Evolutionary conservation across 2,888 invertebrate species (phyloP), one percentile per base, ranked within the genome.

Genomic region (Drosophila demipolita): DNA sequence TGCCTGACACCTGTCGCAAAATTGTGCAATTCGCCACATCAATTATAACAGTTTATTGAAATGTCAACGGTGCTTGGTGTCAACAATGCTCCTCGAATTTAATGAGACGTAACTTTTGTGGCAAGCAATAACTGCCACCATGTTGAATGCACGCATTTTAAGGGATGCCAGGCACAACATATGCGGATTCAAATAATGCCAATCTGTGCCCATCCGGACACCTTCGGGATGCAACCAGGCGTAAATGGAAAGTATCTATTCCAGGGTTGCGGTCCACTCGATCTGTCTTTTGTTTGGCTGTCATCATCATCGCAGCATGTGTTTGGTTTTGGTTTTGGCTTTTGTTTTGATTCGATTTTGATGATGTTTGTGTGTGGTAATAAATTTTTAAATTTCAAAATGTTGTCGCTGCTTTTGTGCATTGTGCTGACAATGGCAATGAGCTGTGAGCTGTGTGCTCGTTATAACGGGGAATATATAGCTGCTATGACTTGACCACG

Each of bases 311-410:
- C 66, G n/a, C 84, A 83, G 76, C 82, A 73, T 73, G 84, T 70
- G 64, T 60, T 29, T 54, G 36, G 20, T 54, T 60, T 29, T 54
- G 36, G 20, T 54, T 53, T 61, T 54, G 45, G 50, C 53, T 70
- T 67, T 88, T 87, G 89, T 87, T 90, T 82, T 87, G 90, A 87
- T 87, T 76, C 32, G 80, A 82, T 77, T 87, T 83, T 86, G 90
- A 87, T 87, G 81, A 90, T 86, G 87, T 90, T 90, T 88, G 80
- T 75, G 80, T 75, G 75, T 66, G 75, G 62, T 66, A 83, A 90
- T 90, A 87, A 87, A 84, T 84, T 86, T 54, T 35, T n/a, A 72
- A 79, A 61, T 68, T 61, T 68, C 52, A 48, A 66, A 71, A 74
- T 64, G 63, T 53, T 59, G 32, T 53, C 26, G 40, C 33, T 52